These are phyloP conservation scores for Papilio elwesi DNA, from an alignment of 2,888 invertebrate genomes.

Conservation along the genomic window DNA sequence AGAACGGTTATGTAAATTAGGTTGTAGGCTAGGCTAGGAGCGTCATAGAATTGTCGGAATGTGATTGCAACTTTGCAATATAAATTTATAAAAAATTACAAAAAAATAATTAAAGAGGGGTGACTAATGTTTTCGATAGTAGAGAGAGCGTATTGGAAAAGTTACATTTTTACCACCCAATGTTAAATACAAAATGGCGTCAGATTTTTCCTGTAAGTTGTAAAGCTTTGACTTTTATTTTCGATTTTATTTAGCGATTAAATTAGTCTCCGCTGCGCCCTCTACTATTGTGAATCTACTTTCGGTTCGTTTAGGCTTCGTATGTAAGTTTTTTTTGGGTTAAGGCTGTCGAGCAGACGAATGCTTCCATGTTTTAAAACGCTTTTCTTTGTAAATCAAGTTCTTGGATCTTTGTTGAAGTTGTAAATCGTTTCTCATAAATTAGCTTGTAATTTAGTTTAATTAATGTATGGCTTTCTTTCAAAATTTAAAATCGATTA, in stretches of 20 bases:
- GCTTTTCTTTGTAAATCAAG: slow-evolving; percentile 59
- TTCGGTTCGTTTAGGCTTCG: slow-evolving; percentile 62
- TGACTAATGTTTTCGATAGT: slow-evolving; percentile 19
- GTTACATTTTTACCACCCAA: neutral
- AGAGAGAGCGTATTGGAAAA: slow-evolving; percentile 19
- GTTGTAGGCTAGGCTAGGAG: slow-evolving; percentile 70
- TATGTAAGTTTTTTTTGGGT: slow-evolving; percentile 57
- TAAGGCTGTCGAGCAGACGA: slow-evolving; percentile 69
- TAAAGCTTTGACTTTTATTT: neutral
- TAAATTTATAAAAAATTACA: slow-evolving; percentile 53
- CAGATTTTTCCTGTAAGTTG: neutral
- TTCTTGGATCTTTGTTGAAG: slow-evolving; percentile 77
- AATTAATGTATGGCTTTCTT: slow-evolving; percentile 70
- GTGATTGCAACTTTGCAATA: slow-evolving; percentile 47
- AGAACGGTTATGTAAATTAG: slow-evolving; percentile 67
- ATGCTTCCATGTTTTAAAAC: slow-evolving; percentile 72
- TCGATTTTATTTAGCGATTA: neutral
- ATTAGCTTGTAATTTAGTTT: slow-evolving; percentile 74
- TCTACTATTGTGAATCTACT: slow-evolving; percentile 24
- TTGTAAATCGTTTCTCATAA: slow-evolving; percentile 69
- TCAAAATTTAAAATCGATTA: slow-evolving; percentile 42
- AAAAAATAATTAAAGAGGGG: slow-evolving; percentile 49
- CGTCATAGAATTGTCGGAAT: slow-evolving; percentile 77
- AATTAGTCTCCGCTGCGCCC: slow-evolving; percentile 3
- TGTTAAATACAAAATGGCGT: slow-evolving; percentile 10